Base-by-base conservation (phyloP, 2,888 invertebrate species). In the Drosophila setosimentum region DNA sequence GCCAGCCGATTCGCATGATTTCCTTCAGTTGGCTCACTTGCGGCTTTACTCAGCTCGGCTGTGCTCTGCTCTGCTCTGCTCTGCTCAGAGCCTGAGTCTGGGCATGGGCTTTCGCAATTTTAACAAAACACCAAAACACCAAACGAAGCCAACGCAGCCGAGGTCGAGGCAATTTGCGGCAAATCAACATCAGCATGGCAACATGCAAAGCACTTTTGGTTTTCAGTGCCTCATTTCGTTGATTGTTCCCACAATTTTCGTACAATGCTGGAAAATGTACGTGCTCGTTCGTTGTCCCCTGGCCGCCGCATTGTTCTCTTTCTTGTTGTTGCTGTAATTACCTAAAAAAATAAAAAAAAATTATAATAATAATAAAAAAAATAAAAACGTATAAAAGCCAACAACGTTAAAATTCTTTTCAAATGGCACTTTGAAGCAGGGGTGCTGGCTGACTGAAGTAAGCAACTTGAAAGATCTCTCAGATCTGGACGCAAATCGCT, bases 241-340 rank as follows among this genome's bases (percentile, higher is more conserved):
- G 87, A 87, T 87, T 88, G 89, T 88, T 88, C 87, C 90, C 90
- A 88, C 90, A 89, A 86, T 87, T 87, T 87, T 85, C 78, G 83
- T 85, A 85, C 86, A 86, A 79, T 86, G 86, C 88, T 80, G 86
- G 88, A 87, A 87, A 87, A 87, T 89, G 86, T 83, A 82, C 83
- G 83, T 87, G 83, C 82, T 63, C 77, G 72, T 79, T 73, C 78
- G 59, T 79, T 78, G 78, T 78, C 79, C 80, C 80, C 78, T 78
- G 50, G 54, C 70, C 74, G 66, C 74, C 77, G 53, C 80, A 74
- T 74, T 80, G 73, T 71, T 64, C 61, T 45, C 60, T 30, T 59
- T 48, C 35, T 50, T 61, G 18, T 57, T 68, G 78, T 87, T 84
- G 69, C 80, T 78, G 89, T 90, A 85, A 85, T 85, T 85, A 81